Evolutionary conservation across 1,140 invertebrate species (phyloP).

Genomic region (Archivesica marissinica): DNA sequence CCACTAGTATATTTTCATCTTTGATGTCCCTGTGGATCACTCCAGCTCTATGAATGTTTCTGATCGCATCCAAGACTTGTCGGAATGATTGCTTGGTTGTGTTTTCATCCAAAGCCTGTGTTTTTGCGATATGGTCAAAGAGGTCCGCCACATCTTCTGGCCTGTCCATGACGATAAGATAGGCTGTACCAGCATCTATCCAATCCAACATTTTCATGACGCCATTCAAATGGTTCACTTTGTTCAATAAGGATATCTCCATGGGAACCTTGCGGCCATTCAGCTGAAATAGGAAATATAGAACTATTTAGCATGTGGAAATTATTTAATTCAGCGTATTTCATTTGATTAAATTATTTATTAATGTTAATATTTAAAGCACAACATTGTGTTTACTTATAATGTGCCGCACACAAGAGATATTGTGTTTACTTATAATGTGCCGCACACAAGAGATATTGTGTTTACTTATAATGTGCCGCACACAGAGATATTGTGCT

Average conservation of each 20-base stretch:
- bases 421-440: too few species aligned
- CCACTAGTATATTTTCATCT: constrained; percentile 89
- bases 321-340: background rate
- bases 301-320: background rate
- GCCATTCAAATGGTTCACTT: constrained; percentile 86
- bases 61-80: constrained; percentile 84
- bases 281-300: constrained; percentile 65
- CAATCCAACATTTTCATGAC: constrained; percentile 88
- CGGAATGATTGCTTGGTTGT: constrained; percentile 86
- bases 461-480: too few species aligned
- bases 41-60: constrained; percentile 81
- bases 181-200: constrained; percentile 86
- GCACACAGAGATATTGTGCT: too few species aligned
- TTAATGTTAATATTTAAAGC: too few species aligned
- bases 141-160: too few species aligned
- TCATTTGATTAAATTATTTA: too few species aligned
- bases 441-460: too few species aligned
- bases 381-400: too few species aligned
- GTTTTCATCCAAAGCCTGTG: constrained; percentile 86
- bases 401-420: too few species aligned
- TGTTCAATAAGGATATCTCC: constrained; percentile 87
- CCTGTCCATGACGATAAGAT: constrained; percentile 89
- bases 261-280: constrained; percentile 85
- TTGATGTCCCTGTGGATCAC: constrained; percentile 89
- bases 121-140: constrained; percentile 90